Conservation (phyloP, 2,113 vertebrate genomes). For the Gopherus evgoodei region DNA sequence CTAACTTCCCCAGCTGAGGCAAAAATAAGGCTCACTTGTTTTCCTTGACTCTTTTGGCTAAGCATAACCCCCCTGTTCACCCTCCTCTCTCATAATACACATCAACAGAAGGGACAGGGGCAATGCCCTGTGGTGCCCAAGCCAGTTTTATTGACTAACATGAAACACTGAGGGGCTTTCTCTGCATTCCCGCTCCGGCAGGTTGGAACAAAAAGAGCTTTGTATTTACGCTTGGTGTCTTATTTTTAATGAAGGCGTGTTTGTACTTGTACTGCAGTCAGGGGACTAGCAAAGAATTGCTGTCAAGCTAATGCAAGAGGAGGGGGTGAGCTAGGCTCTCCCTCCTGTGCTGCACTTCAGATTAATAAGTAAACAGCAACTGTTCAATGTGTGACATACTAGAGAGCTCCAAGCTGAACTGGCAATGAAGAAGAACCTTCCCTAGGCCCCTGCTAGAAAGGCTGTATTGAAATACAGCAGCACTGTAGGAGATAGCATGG, state of each 20-base stretch:
- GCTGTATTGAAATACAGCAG: neutral
- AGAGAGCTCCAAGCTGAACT: conserved; percentile 3
- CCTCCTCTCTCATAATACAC: neutral
- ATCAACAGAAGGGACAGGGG: neutral
- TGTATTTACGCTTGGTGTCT: neutral
- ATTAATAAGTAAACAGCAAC: neutral
- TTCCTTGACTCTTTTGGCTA: neutral
- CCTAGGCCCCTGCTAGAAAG: neutral
- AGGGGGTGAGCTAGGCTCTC: neutral
- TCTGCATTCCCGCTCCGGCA: neutral
- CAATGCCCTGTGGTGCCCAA: neutral
- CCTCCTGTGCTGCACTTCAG: rapidly evolving
- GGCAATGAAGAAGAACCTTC: neutral
- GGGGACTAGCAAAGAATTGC: neutral
- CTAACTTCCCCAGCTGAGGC: too few relatives aligned
- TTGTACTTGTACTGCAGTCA: neutral
- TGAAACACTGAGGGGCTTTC: neutral
- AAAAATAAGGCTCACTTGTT: neutral
- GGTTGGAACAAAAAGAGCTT: conserved; percentile 12
- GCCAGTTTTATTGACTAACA: neutral
- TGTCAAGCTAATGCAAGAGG: neutral
- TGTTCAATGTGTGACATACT: neutral
- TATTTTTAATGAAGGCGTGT: neutral
- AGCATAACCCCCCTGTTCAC: neutral
- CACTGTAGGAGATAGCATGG: neutral